phyloP scores from a whole-genome alignment of 2,797 vertebrate genomes.

The Lagodon rhomboides region DNA sequence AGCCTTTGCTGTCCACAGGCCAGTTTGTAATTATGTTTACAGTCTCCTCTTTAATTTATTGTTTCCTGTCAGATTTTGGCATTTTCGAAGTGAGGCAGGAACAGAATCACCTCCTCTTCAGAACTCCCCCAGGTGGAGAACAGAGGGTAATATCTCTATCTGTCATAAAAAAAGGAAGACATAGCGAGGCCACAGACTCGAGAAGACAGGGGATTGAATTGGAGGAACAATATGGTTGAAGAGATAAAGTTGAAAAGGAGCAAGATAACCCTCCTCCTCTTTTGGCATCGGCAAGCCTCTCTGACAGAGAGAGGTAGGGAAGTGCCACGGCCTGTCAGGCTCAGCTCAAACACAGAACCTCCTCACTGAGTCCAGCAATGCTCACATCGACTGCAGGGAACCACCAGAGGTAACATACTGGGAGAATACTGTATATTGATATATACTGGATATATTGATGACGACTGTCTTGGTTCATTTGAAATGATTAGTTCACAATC shows the following conservation, averaged over 20 bases:
- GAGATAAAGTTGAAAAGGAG: slow-evolving; percentile 73
- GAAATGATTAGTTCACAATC: background rate
- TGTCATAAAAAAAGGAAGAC: slow-evolving; percentile 63
- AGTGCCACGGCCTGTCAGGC: slow-evolving; percentile 37
- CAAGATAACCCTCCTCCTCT: slow-evolving; percentile 57
- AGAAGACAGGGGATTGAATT: slow-evolving; percentile 64
- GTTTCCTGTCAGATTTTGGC: slow-evolving; percentile 31
- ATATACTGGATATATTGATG: background rate
- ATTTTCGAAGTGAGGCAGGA: slow-evolving; percentile 10
- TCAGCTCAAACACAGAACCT: slow-evolving; percentile 12
- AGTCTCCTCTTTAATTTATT: slow-evolving; percentile 44
- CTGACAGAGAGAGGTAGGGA: slow-evolving; percentile 43
- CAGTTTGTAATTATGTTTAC: slow-evolving; percentile 55
- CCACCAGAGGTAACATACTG: background rate
- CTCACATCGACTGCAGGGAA: background rate
- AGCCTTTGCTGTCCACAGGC: slow-evolving; percentile 45
- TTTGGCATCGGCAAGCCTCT: slow-evolving; percentile 42
- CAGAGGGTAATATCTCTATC: slow-evolving; percentile 56
- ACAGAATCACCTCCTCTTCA: slow-evolving; percentile 44
- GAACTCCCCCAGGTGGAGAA: slow-evolving; percentile 53
- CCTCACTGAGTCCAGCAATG: slow-evolving; percentile 14
- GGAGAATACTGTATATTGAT: background rate
- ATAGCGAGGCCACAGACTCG: slow-evolving; percentile 50
- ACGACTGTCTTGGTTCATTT: background rate
- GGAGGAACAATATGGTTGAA: slow-evolving; percentile 65